Conservation (phyloP, 2,113 vertebrate genomes). For the Ranitomeya variabilis region DNA sequence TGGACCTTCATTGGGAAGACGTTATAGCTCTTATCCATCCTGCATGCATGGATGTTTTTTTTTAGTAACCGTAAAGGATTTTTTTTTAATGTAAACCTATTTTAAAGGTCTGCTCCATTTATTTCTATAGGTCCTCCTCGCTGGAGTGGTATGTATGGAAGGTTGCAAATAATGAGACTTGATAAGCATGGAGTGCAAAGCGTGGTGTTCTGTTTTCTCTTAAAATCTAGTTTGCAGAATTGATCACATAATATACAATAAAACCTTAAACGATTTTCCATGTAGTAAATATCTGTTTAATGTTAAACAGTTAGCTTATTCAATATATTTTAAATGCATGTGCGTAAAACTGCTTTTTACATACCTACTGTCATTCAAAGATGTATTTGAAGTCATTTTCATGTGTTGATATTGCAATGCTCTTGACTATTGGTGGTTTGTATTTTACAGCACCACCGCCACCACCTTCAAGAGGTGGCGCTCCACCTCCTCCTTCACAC, state of each 20-base stretch:
- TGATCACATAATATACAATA: neutral
- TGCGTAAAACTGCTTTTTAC: neutral
- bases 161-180: slow-evolving; percentile 53
- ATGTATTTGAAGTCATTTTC: neutral
- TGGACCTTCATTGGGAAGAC: too few species aligned
- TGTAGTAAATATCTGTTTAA: neutral
- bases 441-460: slow-evolving; percentile 75
- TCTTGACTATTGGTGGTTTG: neutral
- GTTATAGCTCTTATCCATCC: neutral
- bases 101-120: slow-evolving; percentile 60
- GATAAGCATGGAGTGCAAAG: slow-evolving; percentile 56
- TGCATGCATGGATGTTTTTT: neutral
- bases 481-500: slow-evolving; percentile 75
- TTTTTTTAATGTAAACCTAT: neutral
- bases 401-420: neutral
- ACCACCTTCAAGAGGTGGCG: slow-evolving; percentile 72
- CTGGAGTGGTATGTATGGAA: slow-evolving; percentile 79
- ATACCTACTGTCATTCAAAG: too few species aligned
- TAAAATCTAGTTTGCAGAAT: neutral
- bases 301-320: neutral
- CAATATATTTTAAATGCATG: neutral
- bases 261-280: too few species aligned
- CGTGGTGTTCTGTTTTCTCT: slow-evolving; percentile 49
- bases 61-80: too few species aligned
- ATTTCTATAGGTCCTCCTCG: slow-evolving; percentile 76